Base-by-base conservation (phyloP, 2,888 invertebrate genomes). In the Strigamia maritima region DNA sequence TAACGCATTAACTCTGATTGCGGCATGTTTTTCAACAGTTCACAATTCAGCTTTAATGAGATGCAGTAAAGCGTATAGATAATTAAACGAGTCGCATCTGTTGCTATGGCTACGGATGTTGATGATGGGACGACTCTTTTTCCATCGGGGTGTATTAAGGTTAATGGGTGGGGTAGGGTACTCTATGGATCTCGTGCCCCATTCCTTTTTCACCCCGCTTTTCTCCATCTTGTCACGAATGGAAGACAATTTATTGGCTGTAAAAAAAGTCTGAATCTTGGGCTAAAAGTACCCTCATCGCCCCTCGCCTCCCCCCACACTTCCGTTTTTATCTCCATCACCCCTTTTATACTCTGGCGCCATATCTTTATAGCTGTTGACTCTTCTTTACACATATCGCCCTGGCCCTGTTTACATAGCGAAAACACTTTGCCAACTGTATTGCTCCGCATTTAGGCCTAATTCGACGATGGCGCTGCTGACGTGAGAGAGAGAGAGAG, bases 281-380 rank as follows among this genome's bases (percentile, higher is more conserved):
- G 54, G 70, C 70, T 70, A 26, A 70, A 70, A 70, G 70, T 70
- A 26, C 70, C 70, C 70, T 14, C 70, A 12, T n/a, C 70, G 10
- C 4, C 6, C 22, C 70, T 28, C n/a, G n/a, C 8, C 28, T 14
- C n/a, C 26, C 10, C 10, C 70, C 70, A 12, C 70, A 70, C 70
- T 70, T 70, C 70, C 70, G 70, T 26, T 70, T 70, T 70, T 70
- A 70, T 70, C 70, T 70, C 26, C 70, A 70, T 24, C 70, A 70
- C 26, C 26, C 28, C 26, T 26, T 70, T 70, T 70, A 70, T 70
- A 16, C 70, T 28, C 6, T 10, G 70, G 70, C 28, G 70, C 70
- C 70, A 70, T 70, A 70, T 70, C 70, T 70, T 70, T 70, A 70
- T 70, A 22, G 70, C 70, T 70, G 70, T 70, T 70, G 70, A 70